Percentiles rank a stretch among this genome's conserved stretches.
These are phyloP conservation scores for Anthophora plumipes DNA, from an alignment of 2,888 invertebrate species.

Conservation along the genomic window DNA sequence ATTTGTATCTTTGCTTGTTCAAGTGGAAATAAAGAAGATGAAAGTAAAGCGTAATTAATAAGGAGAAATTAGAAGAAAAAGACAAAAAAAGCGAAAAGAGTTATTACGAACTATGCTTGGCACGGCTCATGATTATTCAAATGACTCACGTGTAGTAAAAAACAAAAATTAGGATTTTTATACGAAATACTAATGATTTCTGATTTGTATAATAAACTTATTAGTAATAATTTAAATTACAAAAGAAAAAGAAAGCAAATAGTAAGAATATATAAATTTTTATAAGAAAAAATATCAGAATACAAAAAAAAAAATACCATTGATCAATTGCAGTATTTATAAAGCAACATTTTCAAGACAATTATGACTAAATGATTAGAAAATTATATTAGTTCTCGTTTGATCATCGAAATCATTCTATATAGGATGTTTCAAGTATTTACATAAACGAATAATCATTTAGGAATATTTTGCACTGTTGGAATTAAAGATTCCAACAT, in stretches of 20 bases:
- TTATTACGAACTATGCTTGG: not conserved
- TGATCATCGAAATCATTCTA: not conserved
- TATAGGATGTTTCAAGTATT: not conserved
- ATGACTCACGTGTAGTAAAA: not conserved
- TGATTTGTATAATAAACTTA: not conserved
- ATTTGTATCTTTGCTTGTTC: constrained; percentile 10
- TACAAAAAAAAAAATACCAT: not conserved
- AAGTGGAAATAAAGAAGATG: not conserved
- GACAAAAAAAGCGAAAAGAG: too few relatives aligned
- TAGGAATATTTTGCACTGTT: not conserved
- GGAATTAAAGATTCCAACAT: not conserved
- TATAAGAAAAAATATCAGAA: not conserved
- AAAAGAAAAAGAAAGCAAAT: too few relatives aligned
- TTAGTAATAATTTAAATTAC: not conserved
- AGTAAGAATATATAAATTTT: not conserved
- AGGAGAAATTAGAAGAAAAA: not conserved
- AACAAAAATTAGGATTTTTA: not conserved
- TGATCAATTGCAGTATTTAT: not conserved
- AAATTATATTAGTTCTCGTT: not conserved
- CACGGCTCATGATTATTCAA: not conserved
- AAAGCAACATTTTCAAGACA: not conserved
- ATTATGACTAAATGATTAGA: too few relatives aligned
- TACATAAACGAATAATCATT: not conserved
- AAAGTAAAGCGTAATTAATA: not conserved
- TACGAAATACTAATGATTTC: not conserved